phyloP scores from a whole-genome alignment of 2,113 vertebrate genomes.

The Oriolus oriolus region DNA sequence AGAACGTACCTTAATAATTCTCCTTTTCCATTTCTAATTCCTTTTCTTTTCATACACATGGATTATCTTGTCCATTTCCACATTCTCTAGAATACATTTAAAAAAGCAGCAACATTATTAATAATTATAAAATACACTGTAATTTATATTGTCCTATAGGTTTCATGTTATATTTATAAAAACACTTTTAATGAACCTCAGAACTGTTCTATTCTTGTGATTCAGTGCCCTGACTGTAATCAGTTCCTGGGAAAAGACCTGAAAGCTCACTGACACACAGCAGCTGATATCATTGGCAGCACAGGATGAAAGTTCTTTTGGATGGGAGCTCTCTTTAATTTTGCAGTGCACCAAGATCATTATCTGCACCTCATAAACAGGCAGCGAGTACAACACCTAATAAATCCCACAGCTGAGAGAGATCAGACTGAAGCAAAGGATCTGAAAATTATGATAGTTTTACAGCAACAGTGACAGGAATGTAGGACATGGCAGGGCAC shows the following conservation, averaged over 20 bases:
- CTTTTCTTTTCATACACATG: background rate
- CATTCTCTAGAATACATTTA: background rate
- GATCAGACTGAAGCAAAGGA: background rate
- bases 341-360: background rate
- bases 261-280: background rate
- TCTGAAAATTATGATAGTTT: background rate
- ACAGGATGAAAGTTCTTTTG: background rate
- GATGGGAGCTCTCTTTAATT: background rate
- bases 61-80: background rate
- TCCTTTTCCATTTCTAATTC: background rate
- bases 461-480: background rate
- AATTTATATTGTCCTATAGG: background rate
- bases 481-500: background rate
- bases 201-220: background rate
- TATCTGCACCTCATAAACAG: constrained; percentile 24
- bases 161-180: background rate
- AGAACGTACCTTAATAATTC: background rate
- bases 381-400: background rate
- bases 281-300: background rate
- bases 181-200: background rate
- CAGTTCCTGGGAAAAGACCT: background rate
- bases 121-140: background rate
- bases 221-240: background rate
- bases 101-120: background rate
- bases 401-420: constrained; percentile 3